Evolutionary conservation across 2,888 invertebrate species (phyloP), one percentile per base, ranked within the genome.

Genomic region (Catotricha subobsoleta): DNA sequence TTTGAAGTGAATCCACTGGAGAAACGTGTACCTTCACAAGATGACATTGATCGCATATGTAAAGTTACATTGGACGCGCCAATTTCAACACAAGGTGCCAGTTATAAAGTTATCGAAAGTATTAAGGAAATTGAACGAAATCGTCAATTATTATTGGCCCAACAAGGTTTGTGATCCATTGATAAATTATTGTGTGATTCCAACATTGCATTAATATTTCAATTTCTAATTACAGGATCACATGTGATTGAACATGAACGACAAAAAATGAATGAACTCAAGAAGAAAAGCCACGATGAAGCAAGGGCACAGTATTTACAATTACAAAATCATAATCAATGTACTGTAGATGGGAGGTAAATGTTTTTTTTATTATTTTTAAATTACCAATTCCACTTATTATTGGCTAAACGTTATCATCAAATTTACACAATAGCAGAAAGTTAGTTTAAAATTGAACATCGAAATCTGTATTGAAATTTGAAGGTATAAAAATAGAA

Each of bases 211-310:
- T n/a, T n/a, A n/a, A n/a, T n/a, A n/a, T n/a, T 23, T 29, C 19
- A 29, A 45, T 44, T 23, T 40, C 30, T 44, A 42, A 19, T 44
- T 25, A 18, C 55, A 90, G 90, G 90, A 45, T 83, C 83, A 51
- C 80, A 83, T 68, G 83, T 91, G 46, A 88, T 91, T 52, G 88
- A 90, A 56, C 82, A 90, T 56, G 90, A 91, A 60, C 69, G 87
- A 29, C 78, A 86, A 50, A 76, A 90, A 52, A 84, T 91, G 49
- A 74, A 78, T 45, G 88, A 87, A 53, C 62, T 91, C 42, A 88
- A 90, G 54, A 74, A 83, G 49, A 69, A 82, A 36, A 86, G 82
- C 1, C 88, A 90, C 53, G 80, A 87, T 56, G 90, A 91, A 61
- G 90, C 88, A 3, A 77, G 82, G 48, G 81, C 80, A 16, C 77